Evolutionary conservation across 2,888 invertebrate species (phyloP).

Genomic region (Eurytoma adleriae): DNA sequence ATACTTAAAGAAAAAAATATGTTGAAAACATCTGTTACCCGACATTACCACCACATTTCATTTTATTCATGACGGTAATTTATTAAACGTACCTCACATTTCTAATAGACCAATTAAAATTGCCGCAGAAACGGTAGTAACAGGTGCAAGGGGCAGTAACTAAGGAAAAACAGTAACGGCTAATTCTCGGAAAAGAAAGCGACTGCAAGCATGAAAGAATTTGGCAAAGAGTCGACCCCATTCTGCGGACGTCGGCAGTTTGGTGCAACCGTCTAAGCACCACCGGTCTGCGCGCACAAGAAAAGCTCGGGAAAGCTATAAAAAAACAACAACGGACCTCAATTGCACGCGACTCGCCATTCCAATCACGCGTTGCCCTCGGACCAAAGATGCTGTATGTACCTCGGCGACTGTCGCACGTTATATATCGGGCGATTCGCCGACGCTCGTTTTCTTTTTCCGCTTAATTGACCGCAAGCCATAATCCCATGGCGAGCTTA

Average conservation of each 20-base stretch:
- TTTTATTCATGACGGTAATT: too few relatives aligned
- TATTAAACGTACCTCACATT: too few relatives aligned
- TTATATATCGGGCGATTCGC: neutral
- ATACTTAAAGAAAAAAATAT: too few relatives aligned
- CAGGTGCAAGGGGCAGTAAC: neutral
- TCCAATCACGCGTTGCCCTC: conserved; percentile 21
- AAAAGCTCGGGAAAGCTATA: conserved; percentile 27
- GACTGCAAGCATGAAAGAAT: conserved; percentile 50
- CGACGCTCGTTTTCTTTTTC: conserved; percentile 26
- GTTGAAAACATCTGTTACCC: too few relatives aligned
- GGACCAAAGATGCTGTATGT: neutral
- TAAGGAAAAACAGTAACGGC: neutral
- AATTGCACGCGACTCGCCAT: conserved; percentile 41
- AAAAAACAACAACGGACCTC: conserved; percentile 48
- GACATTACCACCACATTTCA: too few relatives aligned
- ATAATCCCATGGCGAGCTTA: conserved; percentile 11
- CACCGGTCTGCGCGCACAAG: too few relatives aligned
- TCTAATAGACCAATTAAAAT: too few relatives aligned
- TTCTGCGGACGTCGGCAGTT: conserved; percentile 30
- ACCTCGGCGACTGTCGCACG: neutral
- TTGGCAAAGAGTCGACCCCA: conserved; percentile 52
- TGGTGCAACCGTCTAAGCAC: neutral
- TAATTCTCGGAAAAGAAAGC: conserved; percentile 52
- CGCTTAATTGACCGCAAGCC: conserved; percentile 16
- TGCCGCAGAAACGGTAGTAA: too few relatives aligned